These are phyloP conservation scores for Ophiothrix spiculata DNA, from an alignment of 35 echinoderm and acorn worm genomes.

Conservation along the genomic window DNA sequence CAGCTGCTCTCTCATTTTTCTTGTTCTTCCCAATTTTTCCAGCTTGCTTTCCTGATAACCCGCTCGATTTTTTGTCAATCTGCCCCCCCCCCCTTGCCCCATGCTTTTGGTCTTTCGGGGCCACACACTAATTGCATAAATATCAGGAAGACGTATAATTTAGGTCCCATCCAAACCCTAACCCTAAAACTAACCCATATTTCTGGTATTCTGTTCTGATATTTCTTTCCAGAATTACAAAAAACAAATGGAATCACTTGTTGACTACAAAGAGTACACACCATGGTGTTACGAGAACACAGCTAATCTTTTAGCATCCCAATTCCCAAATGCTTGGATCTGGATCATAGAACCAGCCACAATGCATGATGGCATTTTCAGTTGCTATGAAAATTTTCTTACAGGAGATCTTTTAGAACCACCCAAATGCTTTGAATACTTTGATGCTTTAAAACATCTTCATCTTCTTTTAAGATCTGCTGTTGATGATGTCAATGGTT, in stretches of 20 bases:
- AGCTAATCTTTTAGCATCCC: neutral
- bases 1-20: no score
- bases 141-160: no score
- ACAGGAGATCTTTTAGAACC: constrained; percentile 27
- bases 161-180: no score
- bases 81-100: no score
- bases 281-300: constrained; percentile 28
- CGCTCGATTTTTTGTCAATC: no score
- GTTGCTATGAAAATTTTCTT: constrained; percentile 71
- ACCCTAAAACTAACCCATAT: no score
- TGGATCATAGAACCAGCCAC: constrained; percentile 49
- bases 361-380: constrained; percentile 56
- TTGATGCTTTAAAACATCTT: constrained; percentile 47
- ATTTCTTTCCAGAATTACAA: constrained; percentile 16
- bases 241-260: neutral
- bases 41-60: no score
- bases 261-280: neutral
- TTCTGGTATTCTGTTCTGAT: neutral
- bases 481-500: neutral
- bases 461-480: constrained; percentile 30
- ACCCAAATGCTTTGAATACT: constrained; percentile 27
- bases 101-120: no score
- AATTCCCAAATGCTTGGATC: constrained; percentile 35
- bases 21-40: no score
- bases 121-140: no score